phyloP scores from a whole-genome alignment of 2,797 vertebrate species.

The Hydrocynus forskahlii region DNA sequence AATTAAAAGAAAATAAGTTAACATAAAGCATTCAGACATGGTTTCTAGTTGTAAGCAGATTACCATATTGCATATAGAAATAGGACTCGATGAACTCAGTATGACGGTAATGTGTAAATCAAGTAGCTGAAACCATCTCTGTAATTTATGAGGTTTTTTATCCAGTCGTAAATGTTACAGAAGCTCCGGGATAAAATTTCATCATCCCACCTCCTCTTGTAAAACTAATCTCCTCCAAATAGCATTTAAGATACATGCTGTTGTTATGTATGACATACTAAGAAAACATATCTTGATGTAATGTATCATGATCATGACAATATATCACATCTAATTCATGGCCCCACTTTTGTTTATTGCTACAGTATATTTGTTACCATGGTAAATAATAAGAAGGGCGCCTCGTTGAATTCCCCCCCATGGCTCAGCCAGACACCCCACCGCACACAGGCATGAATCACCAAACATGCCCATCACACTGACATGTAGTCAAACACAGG shows the following conservation, averaged over 20 bases:
- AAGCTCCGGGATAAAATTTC: background rate
- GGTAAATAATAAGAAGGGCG: background rate
- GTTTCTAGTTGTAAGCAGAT: background rate
- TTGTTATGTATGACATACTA: too few relatives aligned
- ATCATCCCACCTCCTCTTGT: background rate
- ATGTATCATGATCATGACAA: background rate
- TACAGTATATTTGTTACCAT: background rate
- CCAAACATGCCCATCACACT: constrained; percentile 24
- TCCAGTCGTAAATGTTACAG: background rate
- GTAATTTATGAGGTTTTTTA: background rate
- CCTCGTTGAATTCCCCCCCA: background rate
- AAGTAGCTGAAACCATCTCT: too few relatives aligned
- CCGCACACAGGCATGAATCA: constrained; percentile 23
- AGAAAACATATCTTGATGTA: background rate
- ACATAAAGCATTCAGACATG: background rate
- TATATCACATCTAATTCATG: too few relatives aligned
- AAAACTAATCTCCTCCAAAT: background rate
- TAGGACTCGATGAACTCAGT: too few relatives aligned
- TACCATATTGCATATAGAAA: too few relatives aligned
- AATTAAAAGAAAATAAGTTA: too few relatives aligned
- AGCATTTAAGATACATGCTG: too few relatives aligned
- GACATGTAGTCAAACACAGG: constrained; percentile 53
- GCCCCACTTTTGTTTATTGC: background rate
- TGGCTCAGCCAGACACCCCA: background rate
- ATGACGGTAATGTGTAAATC: too few relatives aligned